Evolutionary conservation across 2,888 invertebrate species (phyloP).

Genomic region (Agrilus biguttatus): DNA sequence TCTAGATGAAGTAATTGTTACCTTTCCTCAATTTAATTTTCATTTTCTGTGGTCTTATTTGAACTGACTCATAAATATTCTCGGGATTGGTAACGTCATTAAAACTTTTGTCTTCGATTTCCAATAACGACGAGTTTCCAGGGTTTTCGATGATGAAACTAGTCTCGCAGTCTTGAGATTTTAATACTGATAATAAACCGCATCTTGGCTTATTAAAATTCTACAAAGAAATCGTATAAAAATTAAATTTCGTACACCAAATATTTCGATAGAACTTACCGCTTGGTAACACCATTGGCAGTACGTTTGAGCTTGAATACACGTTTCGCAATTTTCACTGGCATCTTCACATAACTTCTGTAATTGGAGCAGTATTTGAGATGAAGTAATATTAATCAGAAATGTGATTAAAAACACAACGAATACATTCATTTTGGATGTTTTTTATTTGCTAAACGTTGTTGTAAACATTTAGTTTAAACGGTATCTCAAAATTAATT

Average conservation of each 20-base stretch:
- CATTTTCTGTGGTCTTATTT: conserved; percentile 51
- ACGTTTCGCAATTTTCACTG: conserved; percentile 15
- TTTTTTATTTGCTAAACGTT: too few relatives aligned
- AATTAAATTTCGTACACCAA: background rate
- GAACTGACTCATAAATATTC: conserved; percentile 36
- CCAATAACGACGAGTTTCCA: conserved; percentile 1
- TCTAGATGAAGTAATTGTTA: conserved; percentile 23
- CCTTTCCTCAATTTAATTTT: conserved; percentile 45
- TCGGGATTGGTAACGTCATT: conserved; percentile 35
- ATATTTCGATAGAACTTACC: conserved; percentile 11
- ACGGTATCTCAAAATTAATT: too few relatives aligned
- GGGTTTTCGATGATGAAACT: conserved; percentile 2
- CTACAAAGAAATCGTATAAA: conserved; percentile 1
- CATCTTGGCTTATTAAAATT: conserved; percentile 8
- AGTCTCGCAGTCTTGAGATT: conserved; percentile 4
- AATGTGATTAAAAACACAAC: too few relatives aligned
- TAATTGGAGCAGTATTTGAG: too few relatives aligned
- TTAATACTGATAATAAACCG: conserved; percentile 4
- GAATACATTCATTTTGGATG: too few relatives aligned
- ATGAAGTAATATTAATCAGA: too few relatives aligned
- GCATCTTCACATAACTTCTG: conserved; percentile 3
- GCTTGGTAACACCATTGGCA: conserved; percentile 19
- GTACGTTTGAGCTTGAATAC: conserved; percentile 15
- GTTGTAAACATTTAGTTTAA: too few relatives aligned
- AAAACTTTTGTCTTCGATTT: conserved; percentile 5